These are phyloP conservation scores for Trichonephila inaurata DNA, from an alignment of 1,140 invertebrate genomes.

Conservation along the genomic window DNA sequence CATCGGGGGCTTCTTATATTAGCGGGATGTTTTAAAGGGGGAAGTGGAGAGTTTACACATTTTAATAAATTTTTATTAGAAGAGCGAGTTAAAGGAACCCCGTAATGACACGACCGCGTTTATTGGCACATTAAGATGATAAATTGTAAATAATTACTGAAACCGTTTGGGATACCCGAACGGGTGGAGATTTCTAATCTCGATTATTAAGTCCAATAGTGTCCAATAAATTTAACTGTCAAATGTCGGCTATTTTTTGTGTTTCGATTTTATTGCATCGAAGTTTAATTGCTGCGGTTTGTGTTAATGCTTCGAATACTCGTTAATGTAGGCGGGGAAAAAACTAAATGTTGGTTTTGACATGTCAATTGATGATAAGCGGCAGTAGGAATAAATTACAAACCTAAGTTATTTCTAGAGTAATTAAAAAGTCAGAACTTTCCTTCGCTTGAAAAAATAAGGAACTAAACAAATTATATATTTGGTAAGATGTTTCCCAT, in stretches of 20 bases:
- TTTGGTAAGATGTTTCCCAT: neutral
- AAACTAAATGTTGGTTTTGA: slow-evolving; percentile 25
- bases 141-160: slow-evolving; percentile 75
- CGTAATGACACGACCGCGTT: slow-evolving; percentile 68
- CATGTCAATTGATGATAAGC: slow-evolving; percentile 44
- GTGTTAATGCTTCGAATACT: slow-evolving; percentile 50
- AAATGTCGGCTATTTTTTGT: slow-evolving; percentile 55
- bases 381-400: slow-evolving; percentile 30
- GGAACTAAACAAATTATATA: neutral
- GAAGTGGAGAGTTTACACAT: slow-evolving; percentile 58
- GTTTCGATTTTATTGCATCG: slow-evolving; percentile 42
- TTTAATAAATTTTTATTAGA: slow-evolving; percentile 74
- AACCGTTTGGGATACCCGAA: slow-evolving; percentile 37
- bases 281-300: slow-evolving; percentile 56
- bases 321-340: neutral
- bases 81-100: slow-evolving; percentile 36
- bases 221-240: slow-evolving; percentile 68
- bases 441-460: neutral
- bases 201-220: slow-evolving; percentile 71
- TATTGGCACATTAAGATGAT: slow-evolving; percentile 75
- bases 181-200: slow-evolving; percentile 66
- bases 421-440: slow-evolving; percentile 35
- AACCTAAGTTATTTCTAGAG: neutral
- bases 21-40: slow-evolving; percentile 40
- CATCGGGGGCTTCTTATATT: slow-evolving; percentile 20